A percentile compares a stretch with the other conserved stretches of the same genome.
Evolutionary conservation across 2,113 vertebrate genomes (phyloP).

Genomic region (Sitta europaea): DNA sequence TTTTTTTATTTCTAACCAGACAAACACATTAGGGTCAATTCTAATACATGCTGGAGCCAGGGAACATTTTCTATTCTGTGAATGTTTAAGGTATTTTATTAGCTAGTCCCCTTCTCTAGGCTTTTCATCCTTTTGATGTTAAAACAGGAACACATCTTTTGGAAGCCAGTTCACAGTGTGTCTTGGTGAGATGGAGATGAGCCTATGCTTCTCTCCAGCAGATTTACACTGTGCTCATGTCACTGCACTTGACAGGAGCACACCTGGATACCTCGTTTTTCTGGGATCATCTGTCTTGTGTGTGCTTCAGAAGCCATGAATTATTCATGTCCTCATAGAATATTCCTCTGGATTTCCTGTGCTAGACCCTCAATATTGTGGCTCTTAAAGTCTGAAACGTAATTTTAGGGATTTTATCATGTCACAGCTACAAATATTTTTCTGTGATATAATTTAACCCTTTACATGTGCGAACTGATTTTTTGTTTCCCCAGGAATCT

Average conservation of each 20-base stretch:
- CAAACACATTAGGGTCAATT: not conserved
- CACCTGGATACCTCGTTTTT: constrained; percentile 45
- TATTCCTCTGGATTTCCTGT: constrained; percentile 20
- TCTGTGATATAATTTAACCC: not conserved
- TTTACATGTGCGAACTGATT: not conserved
- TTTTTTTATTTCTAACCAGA: not conserved
- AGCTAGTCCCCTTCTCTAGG: not conserved
- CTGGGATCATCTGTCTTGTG: constrained; percentile 15
- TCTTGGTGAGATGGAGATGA: not conserved
- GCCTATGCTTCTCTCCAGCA: not conserved
- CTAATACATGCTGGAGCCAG: not conserved
- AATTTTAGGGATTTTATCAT: not conserved
- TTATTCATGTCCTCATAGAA: constrained; percentile 34
- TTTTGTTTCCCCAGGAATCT: not conserved
- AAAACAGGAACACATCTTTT: not conserved
- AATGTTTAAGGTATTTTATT: not conserved
- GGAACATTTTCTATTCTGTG: not conserved
- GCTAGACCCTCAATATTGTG: not conserved
- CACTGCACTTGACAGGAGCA: constrained; percentile 28
- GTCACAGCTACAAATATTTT: not conserved
- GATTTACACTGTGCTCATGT: constrained; percentile 30
- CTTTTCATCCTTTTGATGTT: constrained; percentile 26
- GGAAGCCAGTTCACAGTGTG: not conserved
- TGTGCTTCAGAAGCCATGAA: constrained; percentile 50
- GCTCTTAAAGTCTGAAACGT: not conserved